Conservation (phyloP, 2,113 vertebrate species). For the Podarcis cretensis region DNA sequence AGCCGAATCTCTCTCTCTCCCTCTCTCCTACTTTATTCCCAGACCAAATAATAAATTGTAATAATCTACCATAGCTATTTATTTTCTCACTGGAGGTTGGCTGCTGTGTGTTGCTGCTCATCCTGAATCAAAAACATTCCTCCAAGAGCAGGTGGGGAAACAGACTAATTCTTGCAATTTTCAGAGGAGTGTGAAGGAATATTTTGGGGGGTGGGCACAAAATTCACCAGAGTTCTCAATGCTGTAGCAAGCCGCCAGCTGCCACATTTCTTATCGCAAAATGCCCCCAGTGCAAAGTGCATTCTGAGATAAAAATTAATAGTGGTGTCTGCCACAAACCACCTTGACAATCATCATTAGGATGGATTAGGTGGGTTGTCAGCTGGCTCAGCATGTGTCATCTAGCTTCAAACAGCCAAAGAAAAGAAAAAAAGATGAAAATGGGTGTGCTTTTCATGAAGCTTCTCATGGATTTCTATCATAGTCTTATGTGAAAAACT, state of each 20-base stretch:
- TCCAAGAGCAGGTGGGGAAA: not conserved
- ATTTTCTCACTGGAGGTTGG: not conserved
- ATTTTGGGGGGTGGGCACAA: no score
- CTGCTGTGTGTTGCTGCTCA: not conserved
- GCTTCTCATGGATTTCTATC: no score
- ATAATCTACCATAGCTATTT: not conserved
- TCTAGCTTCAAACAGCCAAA: no score
- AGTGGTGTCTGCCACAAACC: not conserved
- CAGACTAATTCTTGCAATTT: not conserved
- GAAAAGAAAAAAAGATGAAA: no score
- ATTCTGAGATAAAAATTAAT: not conserved
- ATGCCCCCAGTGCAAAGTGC: not conserved
- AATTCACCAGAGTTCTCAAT: no score
- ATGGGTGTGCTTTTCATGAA: no score
- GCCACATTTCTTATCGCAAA: not conserved
- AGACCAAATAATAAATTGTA: slow-evolving; percentile 1
- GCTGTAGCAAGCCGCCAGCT: not conserved
- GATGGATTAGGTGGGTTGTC: no score
- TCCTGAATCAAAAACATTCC: not conserved
- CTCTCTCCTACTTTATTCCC: not conserved
- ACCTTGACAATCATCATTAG: not conserved
- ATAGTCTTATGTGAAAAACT: no score
- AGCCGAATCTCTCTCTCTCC: not conserved
- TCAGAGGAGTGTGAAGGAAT: not conserved
- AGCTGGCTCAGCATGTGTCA: no score